A percentile compares a stretch with the other conserved stretches of the same genome.
Evolutionary conservation across 2,888 invertebrate genomes (phyloP).

Genomic region (Steinernema scapterisci): DNA sequence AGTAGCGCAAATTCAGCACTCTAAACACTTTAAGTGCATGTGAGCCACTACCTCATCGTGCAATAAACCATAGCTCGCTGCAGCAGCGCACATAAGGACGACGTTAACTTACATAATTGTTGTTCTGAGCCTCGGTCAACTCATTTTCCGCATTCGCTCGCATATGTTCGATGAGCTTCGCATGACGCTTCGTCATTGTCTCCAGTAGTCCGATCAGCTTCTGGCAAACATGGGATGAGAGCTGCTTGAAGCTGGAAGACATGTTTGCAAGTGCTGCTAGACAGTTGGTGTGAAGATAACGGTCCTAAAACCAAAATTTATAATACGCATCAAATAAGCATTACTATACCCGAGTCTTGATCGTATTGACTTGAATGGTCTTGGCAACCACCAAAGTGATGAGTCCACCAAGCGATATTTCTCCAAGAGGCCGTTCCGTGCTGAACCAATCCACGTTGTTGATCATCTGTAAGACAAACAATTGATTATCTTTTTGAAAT

Average conservation of each 20-base stretch:
- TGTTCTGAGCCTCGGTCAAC: slow-evolving; percentile 20
- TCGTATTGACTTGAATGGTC: slow-evolving; percentile 95
- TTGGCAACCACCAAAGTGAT: slow-evolving; percentile 91
- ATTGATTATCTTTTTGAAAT: not conserved
- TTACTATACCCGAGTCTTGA: slow-evolving; percentile 80
- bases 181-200: slow-evolving; percentile 75
- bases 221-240: slow-evolving; percentile 95
- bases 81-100: not conserved
- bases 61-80: not conserved
- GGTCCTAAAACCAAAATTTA: slow-evolving; percentile 57
- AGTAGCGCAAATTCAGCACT: too few relatives aligned
- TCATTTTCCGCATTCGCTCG: slow-evolving; percentile 46
- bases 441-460: slow-evolving; percentile 91
- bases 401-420: slow-evolving; percentile 91
- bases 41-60: not conserved
- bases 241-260: slow-evolving; percentile 86
- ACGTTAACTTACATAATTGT: slow-evolving; percentile 27
- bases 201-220: slow-evolving; percentile 75
- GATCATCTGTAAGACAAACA: slow-evolving; percentile 75
- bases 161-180: slow-evolving; percentile 63
- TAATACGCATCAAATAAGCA: not conserved
- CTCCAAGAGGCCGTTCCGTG: slow-evolving; percentile 81
- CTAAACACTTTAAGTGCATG: too few relatives aligned
- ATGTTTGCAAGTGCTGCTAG: slow-evolving; percentile 96
- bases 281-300: slow-evolving; percentile 94